These are phyloP conservation scores for Danio jaintianensis DNA, from an alignment of 2,797 vertebrate genomes.

Conservation along the genomic window DNA sequence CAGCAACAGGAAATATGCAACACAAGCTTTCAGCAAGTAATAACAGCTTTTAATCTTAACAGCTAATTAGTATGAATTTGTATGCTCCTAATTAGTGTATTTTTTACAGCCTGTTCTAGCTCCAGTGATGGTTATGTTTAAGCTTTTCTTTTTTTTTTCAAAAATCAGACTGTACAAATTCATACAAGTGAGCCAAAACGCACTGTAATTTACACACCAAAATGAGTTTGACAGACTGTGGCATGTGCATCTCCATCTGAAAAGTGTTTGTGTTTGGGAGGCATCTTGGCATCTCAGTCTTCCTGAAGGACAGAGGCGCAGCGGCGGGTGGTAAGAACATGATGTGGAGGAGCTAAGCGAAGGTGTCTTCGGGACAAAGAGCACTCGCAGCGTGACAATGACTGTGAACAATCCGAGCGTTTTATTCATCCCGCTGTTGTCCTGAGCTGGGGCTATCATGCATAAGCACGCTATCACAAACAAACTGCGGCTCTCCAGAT, in stretches of 20 bases:
- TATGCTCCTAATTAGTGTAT: too few species aligned
- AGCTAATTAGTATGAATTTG: too few species aligned
- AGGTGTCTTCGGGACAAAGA: conserved; percentile 38
- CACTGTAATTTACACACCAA: conserved; percentile 5
- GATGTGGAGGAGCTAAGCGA: conserved; percentile 10
- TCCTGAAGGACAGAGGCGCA: conserved; percentile 28
- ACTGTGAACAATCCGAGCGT: conserved; percentile 15
- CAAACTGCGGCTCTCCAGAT: conserved; percentile 44
- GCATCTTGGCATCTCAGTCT: conserved; percentile 47
- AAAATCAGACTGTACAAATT: too few species aligned
- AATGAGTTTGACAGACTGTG: conserved; percentile 50
- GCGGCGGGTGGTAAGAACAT: neutral
- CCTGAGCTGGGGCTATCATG: conserved; percentile 46
- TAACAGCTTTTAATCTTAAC: too few species aligned
- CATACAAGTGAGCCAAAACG: too few species aligned
- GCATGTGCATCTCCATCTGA: conserved; percentile 49
- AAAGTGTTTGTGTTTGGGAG: conserved; percentile 42
- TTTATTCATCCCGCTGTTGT: conserved; percentile 48
- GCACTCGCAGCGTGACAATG: conserved; percentile 19
- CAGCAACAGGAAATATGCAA: neutral
- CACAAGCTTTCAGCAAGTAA: neutral
- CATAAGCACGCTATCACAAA: conserved; percentile 51
- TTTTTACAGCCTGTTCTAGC: too few species aligned
- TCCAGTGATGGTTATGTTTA: too few species aligned
- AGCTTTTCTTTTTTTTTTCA: too few species aligned